Percentiles rank a stretch among this genome's conserved stretches.
These are phyloP conservation scores for Blera fallax DNA, from an alignment of 2,888 invertebrate species.

Conservation along the genomic window DNA sequence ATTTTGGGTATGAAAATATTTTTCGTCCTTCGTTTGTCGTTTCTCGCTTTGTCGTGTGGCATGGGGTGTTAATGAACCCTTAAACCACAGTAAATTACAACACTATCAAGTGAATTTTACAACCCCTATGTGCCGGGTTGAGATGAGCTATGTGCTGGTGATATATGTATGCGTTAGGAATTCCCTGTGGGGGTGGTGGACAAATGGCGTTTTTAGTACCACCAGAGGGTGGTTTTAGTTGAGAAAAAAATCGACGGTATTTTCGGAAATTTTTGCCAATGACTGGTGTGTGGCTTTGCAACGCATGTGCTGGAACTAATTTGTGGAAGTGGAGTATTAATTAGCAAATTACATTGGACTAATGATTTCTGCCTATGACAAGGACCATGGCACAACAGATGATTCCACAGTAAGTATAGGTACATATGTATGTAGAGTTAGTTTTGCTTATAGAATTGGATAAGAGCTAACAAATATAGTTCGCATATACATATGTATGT, in stretches of 20 bases:
- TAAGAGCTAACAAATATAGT: no score
- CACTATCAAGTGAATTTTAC: conserved; percentile 72
- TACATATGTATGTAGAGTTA: no score
- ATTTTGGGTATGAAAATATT: conserved; percentile 67
- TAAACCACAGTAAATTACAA: conserved; percentile 72
- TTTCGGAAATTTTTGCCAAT: conserved; percentile 34
- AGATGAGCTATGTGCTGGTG: conserved; percentile 18
- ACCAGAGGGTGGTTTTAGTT: conserved; percentile 30
- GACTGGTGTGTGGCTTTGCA: conserved; percentile 21
- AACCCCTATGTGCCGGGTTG: conserved; percentile 42
- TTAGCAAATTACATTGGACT: conserved; percentile 50
- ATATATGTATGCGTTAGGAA: conserved; percentile 63
- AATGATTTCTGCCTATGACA: conserved; percentile 8
- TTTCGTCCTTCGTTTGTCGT: conserved; percentile 46
- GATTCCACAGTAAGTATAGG: neutral
- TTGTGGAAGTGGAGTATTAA: conserved; percentile 62
- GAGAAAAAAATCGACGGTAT: conserved; percentile 31
- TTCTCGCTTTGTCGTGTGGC: conserved; percentile 28
- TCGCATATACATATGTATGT: no score
- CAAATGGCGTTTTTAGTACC: conserved; percentile 25
- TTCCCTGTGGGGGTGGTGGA: conserved; percentile 14
- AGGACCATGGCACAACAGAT: neutral
- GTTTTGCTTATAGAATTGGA: no score
- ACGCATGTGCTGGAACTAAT: conserved; percentile 50
- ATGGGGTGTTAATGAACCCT: conserved; percentile 71